Evolutionary conservation across 2,797 vertebrate genomes (phyloP).

Genomic region (Clangula hyemalis): DNA sequence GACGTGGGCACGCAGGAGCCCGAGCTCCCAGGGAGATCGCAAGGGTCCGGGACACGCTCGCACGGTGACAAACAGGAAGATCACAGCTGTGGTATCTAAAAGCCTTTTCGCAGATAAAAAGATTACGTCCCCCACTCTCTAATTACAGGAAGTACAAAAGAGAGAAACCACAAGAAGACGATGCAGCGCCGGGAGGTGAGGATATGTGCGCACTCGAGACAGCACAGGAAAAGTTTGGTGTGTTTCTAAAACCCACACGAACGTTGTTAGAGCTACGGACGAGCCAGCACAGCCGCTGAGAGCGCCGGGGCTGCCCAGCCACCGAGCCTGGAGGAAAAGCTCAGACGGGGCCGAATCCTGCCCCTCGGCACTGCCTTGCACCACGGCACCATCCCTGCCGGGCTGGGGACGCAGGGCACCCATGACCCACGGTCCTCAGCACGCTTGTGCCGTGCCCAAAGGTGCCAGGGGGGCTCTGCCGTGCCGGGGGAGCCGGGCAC

Average conservation of each 20-base stretch:
- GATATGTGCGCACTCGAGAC: background rate
- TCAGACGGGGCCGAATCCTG: too few species aligned
- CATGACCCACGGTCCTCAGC: background rate
- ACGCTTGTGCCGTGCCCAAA: background rate
- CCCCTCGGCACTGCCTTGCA: background rate
- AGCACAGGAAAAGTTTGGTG: background rate
- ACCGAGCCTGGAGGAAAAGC: too few species aligned
- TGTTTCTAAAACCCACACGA: background rate
- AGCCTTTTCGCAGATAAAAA: background rate
- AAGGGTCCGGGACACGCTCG: background rate
- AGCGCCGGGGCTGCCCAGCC: background rate
- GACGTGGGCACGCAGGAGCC: fast-evolving
- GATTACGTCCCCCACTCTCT: background rate
- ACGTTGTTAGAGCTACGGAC: background rate
- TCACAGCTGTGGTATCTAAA: background rate
- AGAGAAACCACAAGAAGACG: constrained; percentile 40
- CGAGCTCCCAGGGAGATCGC: too few species aligned
- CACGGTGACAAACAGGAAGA: constrained; percentile 57
- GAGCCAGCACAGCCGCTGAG: background rate
- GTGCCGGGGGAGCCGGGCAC: background rate
- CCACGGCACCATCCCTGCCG: background rate
- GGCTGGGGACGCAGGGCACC: background rate
- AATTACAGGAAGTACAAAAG: constrained; percentile 31
- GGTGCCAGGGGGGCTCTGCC: background rate
- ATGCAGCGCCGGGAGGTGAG: background rate